Evolutionary conservation across 2,113 vertebrate species (phyloP).

Genomic region (Meleagris gallopavo): DNA sequence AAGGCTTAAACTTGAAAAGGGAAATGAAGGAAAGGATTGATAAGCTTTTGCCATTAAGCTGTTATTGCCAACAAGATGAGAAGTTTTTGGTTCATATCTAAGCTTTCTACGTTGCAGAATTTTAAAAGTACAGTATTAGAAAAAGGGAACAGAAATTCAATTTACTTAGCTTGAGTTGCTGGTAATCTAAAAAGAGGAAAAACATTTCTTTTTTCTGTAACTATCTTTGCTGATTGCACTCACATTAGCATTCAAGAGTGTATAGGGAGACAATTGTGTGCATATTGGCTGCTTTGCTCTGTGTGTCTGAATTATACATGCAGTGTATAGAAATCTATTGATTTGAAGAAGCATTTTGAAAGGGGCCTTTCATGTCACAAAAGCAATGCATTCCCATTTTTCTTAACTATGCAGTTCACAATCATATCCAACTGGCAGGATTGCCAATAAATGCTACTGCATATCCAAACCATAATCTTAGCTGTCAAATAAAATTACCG

Average conservation of each 20-base stretch:
- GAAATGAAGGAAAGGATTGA: neutral
- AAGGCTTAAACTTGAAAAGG: neutral
- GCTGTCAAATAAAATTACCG: conserved; percentile 64
- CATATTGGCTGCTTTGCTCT: conserved; percentile 42
- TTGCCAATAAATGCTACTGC: conserved; percentile 53
- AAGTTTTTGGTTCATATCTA: neutral
- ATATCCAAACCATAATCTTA: conserved; percentile 51
- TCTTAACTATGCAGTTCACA: conserved; percentile 22
- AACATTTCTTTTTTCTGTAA: neutral
- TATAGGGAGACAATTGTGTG: neutral
- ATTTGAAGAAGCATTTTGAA: conserved; percentile 29
- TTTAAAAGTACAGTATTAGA: neutral
- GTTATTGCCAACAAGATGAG: neutral
- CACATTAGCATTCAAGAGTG: conserved; percentile 30
- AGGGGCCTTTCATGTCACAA: conserved; percentile 52
- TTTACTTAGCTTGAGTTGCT: neutral
- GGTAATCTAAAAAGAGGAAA: conserved; percentile 9
- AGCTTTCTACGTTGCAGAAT: neutral
- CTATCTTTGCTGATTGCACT: neutral
- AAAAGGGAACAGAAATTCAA: neutral
- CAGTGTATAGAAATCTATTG: conserved; percentile 20
- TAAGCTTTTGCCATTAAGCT: neutral
- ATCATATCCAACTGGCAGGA: conserved; percentile 49
- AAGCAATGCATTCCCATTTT: conserved; percentile 37
- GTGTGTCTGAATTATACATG: conserved; percentile 21